A percentile compares a stretch with the other conserved stretches of the same genome.
Evolutionary conservation across 2,888 invertebrate species (phyloP).

Genomic region (Spilosoma lubricipeda): DNA sequence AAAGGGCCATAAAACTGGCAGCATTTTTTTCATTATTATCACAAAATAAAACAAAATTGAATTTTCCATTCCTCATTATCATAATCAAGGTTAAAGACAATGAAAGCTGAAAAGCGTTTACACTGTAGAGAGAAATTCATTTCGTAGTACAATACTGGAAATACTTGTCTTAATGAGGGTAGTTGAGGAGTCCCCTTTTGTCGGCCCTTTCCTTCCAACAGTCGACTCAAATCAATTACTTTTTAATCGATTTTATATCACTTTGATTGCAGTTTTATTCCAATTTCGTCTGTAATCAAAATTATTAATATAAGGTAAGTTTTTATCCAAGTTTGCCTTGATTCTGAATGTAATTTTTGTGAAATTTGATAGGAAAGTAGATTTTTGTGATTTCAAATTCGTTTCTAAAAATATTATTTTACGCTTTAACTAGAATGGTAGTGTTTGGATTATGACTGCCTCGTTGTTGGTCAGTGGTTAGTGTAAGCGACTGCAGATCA

Average conservation of each 20-base stretch:
- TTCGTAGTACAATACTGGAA: slow-evolving; percentile 56
- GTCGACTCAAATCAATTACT: slow-evolving; percentile 40
- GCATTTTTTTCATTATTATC: background rate
- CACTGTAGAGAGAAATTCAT: slow-evolving; percentile 58
- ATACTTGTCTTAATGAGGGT: slow-evolving; percentile 57
- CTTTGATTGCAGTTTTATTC: slow-evolving; percentile 30
- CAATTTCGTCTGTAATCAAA: slow-evolving; percentile 15
- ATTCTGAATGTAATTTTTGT: slow-evolving; percentile 1
- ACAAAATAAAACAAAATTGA: slow-evolving; percentile 10
- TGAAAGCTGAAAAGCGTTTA: slow-evolving; percentile 54
- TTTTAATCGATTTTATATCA: slow-evolving; percentile 42
- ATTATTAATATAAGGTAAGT: slow-evolving; percentile 13
- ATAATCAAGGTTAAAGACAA: slow-evolving; percentile 53
- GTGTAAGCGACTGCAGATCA: too few species aligned
- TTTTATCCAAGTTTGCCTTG: slow-evolving; percentile 15
- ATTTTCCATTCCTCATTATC: slow-evolving; percentile 22
- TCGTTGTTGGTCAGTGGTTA: too few species aligned
- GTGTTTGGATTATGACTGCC: too few species aligned
- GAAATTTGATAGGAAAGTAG: slow-evolving; percentile 1
- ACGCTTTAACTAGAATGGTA: too few species aligned
- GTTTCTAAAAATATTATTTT: background rate
- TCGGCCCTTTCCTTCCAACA: slow-evolving; percentile 30
- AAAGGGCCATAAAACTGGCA: background rate
- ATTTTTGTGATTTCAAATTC: background rate
- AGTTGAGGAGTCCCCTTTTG: slow-evolving; percentile 43